These are phyloP conservation scores for Apis dorsata DNA, from an alignment of 1,140 invertebrate species.

Conservation along the genomic window DNA sequence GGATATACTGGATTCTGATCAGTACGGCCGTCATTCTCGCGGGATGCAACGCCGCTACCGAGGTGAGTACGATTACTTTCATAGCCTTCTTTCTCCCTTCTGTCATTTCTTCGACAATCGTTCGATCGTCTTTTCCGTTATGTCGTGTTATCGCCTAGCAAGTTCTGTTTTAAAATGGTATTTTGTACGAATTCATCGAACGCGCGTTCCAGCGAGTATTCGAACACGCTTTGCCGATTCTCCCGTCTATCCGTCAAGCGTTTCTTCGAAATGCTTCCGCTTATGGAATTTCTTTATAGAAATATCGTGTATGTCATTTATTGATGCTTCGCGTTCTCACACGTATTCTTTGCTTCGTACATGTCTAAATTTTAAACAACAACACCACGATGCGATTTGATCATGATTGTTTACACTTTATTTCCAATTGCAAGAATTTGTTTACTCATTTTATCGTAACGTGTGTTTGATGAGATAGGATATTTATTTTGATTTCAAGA, in stretches of 20 bases:
- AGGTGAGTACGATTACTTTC: slow-evolving; percentile 63
- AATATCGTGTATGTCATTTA: background rate
- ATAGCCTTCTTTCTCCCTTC: slow-evolving; percentile 1
- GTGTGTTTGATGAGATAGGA: background rate
- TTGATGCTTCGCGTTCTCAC: slow-evolving; percentile 12
- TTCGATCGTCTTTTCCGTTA: background rate
- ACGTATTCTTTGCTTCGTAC: background rate
- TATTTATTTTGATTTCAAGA: background rate
- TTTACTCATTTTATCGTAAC: slow-evolving; percentile 1
- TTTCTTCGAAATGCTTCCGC: background rate
- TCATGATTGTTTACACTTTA: slow-evolving; percentile 29
- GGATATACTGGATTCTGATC: slow-evolving; percentile 73
- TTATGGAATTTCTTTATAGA: background rate
- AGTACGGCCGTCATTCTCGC: slow-evolving; percentile 63
- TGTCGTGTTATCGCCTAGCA: background rate
- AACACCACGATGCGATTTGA: background rate
- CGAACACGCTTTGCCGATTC: background rate
- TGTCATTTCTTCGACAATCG: slow-evolving; percentile 17
- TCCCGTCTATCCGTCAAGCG: background rate
- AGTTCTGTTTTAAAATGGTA: background rate
- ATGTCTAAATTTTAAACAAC: background rate
- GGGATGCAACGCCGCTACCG: slow-evolving; percentile 69
- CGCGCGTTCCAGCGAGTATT: background rate
- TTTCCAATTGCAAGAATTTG: slow-evolving; percentile 29
- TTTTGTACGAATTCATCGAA: background rate